phyloP scores from a whole-genome alignment of 2,888 invertebrate genomes.

The Meiosimyza platycephala region DNA sequence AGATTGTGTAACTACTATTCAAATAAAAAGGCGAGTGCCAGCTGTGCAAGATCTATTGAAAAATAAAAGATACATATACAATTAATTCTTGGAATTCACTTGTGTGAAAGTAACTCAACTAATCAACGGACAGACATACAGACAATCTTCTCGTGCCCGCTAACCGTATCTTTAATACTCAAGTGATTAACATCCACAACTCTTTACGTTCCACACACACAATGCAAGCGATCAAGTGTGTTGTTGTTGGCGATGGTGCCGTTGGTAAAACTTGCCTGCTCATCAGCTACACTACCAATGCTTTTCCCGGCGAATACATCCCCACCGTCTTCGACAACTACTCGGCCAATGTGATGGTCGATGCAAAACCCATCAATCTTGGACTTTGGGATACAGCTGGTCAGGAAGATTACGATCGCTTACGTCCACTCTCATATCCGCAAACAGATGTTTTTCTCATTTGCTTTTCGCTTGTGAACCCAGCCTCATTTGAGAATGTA shows the following conservation, averaged over 20 bases:
- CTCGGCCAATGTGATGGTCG: constrained; percentile 65
- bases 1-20: too few species aligned
- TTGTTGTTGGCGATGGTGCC: constrained; percentile 65
- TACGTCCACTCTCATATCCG: constrained; percentile 63
- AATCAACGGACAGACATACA: too few species aligned
- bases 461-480: constrained; percentile 64
- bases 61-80: too few species aligned
- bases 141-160: too few species aligned
- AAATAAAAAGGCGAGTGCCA: too few species aligned
- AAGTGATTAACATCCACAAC: too few species aligned
- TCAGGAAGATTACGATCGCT: constrained; percentile 64
- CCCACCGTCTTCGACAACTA: constrained; percentile 66
- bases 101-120: too few species aligned
- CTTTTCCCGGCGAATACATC: constrained; percentile 64
- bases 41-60: too few species aligned
- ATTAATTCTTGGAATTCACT: too few species aligned
- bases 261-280: constrained; percentile 65
- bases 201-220: constrained; percentile 1
- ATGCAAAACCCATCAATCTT: constrained; percentile 64
- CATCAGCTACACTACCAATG: constrained; percentile 65
- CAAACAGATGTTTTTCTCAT: constrained; percentile 65
- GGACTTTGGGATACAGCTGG: constrained; percentile 66
- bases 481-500: constrained; percentile 65
- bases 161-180: too few species aligned
- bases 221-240: constrained; percentile 66